phyloP scores from a whole-genome alignment of 2,888 invertebrate species.

The Drosophila lutescens region DNA sequence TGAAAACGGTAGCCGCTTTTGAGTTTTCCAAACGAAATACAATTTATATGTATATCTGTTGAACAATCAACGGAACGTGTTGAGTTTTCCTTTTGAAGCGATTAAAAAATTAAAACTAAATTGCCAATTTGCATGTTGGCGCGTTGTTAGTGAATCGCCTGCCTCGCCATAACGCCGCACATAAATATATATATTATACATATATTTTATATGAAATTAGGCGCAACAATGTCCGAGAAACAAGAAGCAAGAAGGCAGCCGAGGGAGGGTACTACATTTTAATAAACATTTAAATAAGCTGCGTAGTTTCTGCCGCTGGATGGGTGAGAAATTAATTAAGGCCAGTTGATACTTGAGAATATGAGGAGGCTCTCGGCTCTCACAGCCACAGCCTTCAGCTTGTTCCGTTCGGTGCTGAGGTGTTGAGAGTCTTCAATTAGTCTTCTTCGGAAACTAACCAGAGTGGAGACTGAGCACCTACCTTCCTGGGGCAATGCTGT shows the following conservation, averaged over 20 bases:
- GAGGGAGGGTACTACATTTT: constrained; percentile 21
- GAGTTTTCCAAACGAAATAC: constrained; percentile 34
- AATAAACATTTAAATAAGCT: constrained; percentile 48
- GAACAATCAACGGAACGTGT: constrained; percentile 44
- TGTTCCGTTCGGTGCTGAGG: constrained; percentile 18
- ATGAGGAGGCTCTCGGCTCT: constrained; percentile 24
- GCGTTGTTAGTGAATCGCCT: constrained; percentile 50
- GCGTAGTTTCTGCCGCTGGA: constrained; percentile 42
- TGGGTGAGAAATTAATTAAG: constrained; percentile 36
- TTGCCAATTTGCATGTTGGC: constrained; percentile 61
- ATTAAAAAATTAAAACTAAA: constrained; percentile 58
- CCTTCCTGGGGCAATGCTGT: constrained; percentile 32
- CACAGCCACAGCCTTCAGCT: constrained; percentile 8
- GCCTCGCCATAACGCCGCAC: constrained; percentile 28
- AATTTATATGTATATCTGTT: constrained; percentile 36
- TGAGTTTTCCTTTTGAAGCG: constrained; percentile 45
- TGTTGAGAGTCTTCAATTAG: constrained; percentile 48
- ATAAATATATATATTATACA: constrained; percentile 41
- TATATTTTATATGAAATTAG: constrained; percentile 43
- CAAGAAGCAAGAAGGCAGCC: background rate
- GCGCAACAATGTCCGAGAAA: constrained; percentile 38
- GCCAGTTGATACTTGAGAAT: constrained; percentile 24
- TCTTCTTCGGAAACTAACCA: constrained; percentile 13
- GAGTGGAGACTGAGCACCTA: constrained; percentile 18
- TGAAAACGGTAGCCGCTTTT: constrained; percentile 30